Evolutionary conservation across 1,140 invertebrate genomes (phyloP).

Genomic region (Brachionus angularis): DNA sequence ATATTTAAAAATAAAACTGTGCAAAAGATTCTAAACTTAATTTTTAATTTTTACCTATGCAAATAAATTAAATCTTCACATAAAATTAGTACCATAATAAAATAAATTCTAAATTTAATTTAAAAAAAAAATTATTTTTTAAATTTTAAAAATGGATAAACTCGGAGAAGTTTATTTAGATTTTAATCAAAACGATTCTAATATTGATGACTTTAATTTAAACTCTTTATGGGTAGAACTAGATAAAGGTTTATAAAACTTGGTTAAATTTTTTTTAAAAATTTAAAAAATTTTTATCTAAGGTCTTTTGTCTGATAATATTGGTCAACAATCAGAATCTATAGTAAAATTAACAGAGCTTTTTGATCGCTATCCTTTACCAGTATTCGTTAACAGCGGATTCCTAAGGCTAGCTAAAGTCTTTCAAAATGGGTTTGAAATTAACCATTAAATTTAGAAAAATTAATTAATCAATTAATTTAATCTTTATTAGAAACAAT

Average conservation of each 20-base stretch:
- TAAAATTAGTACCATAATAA: not conserved
- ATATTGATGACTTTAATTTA: conserved; percentile 32
- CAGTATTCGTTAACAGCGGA: conserved; percentile 39
- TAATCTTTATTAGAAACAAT: conserved; percentile 30
- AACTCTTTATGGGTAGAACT: conserved; percentile 39
- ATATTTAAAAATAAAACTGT: too few relatives aligned
- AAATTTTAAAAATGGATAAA: conserved; percentile 27
- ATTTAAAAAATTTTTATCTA: not conserved
- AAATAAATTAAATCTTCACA: conserved; percentile 4
- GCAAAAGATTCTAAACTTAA: too few relatives aligned
- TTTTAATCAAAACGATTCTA: conserved; percentile 37
- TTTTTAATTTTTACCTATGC: too few relatives aligned
- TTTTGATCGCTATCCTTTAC: conserved; percentile 31
- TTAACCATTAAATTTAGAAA: not conserved
- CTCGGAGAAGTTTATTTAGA: conserved; percentile 40
- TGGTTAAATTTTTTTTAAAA: not conserved
- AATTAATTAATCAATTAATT: not conserved
- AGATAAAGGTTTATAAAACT: not conserved
- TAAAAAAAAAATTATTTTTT: not conserved
- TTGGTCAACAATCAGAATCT: conserved; percentile 40
- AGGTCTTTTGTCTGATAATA: conserved; percentile 40
- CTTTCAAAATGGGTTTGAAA: conserved; percentile 38
- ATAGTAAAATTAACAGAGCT: conserved; percentile 38
- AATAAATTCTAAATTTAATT: not conserved
- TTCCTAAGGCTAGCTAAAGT: conserved; percentile 21